A percentile compares a stretch with the other conserved stretches of the same genome.
These are phyloP conservation scores for Cossypha niveicapilla DNA, from an alignment of 2,797 vertebrate species.

Conservation along the genomic window DNA sequence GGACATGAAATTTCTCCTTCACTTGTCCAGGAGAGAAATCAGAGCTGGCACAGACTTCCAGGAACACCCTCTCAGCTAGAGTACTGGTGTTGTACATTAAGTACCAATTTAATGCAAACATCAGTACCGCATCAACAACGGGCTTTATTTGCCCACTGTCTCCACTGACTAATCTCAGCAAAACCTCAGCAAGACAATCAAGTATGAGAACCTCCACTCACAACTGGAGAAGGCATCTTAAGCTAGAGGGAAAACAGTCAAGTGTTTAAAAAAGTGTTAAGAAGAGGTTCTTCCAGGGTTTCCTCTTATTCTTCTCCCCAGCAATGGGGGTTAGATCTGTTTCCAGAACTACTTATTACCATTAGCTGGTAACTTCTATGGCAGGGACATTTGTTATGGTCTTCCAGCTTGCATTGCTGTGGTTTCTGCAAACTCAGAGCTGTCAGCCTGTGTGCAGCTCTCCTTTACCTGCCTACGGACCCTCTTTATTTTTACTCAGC, in stretches of 20 bases:
- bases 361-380: not conserved
- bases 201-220: not conserved
- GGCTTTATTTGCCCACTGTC: not conserved
- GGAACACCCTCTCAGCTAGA: not conserved
- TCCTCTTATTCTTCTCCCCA: not conserved
- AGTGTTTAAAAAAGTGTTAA: not conserved
- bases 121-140: rapidly evolving
- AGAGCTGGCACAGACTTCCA: not conserved
- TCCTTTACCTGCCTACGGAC: not conserved
- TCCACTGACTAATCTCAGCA: not conserved
- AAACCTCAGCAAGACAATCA: not conserved
- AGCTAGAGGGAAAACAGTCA: not conserved
- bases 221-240: not conserved
- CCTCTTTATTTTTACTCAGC: not conserved
- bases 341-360: not conserved
- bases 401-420: not conserved
- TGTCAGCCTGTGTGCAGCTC: not conserved
- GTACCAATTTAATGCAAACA: not conserved
- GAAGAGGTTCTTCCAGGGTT: not conserved
- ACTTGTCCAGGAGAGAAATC: not conserved
- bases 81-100: not conserved
- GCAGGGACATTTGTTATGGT: not conserved
- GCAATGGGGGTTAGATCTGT: not conserved
- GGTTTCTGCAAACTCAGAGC: not conserved
- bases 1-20: not conserved